Evolutionary conservation across 2,888 invertebrate species (phyloP).

Genomic region (Allacma fusca): DNA sequence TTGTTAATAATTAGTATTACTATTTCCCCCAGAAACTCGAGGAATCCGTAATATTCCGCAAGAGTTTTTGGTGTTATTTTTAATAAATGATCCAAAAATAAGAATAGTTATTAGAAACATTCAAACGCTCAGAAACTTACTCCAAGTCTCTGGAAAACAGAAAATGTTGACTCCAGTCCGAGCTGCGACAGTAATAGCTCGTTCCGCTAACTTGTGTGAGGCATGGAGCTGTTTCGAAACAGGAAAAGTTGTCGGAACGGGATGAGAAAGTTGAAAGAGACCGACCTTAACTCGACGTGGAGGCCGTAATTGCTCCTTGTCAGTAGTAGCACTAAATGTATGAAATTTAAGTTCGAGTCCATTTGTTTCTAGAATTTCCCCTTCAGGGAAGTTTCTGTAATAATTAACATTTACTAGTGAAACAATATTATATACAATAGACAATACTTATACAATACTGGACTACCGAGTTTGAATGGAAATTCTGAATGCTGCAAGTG

Average conservation of each 20-base stretch:
- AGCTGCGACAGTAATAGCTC: conserved; percentile 79
- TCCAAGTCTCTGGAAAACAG: conserved; percentile 97
- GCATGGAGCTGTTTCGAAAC: conserved; percentile 79
- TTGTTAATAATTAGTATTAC: too few species aligned
- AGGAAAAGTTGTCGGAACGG: conserved; percentile 76
- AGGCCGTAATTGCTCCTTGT: conserved; percentile 74
- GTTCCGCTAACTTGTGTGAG: conserved; percentile 76
- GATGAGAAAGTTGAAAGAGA: conserved; percentile 86
- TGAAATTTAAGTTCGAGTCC: conserved; percentile 80
- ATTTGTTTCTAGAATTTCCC: conserved; percentile 66
- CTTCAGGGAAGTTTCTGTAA: conserved; percentile 66
- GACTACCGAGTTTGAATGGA: too few species aligned
- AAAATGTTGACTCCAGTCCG: conserved; percentile 82
- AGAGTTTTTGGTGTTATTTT: not conserved
- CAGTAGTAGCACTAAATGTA: conserved; percentile 70
- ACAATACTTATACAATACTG: too few species aligned
- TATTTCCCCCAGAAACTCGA: too few species aligned
- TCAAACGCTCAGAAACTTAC: conserved; percentile 67
- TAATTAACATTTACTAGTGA: not conserved
- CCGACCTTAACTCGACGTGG: conserved; percentile 81
- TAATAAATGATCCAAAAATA: not conserved
- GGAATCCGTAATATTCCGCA: conserved; percentile 56
- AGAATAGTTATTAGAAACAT: not conserved
- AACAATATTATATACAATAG: too few species aligned
- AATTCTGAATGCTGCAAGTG: too few species aligned